Evolutionary conservation across 92 coral and sea anemone genomes (phyloP), one percentile per base, ranked within the genome.

Genomic region (Epizoanthus illoricatus): DNA sequence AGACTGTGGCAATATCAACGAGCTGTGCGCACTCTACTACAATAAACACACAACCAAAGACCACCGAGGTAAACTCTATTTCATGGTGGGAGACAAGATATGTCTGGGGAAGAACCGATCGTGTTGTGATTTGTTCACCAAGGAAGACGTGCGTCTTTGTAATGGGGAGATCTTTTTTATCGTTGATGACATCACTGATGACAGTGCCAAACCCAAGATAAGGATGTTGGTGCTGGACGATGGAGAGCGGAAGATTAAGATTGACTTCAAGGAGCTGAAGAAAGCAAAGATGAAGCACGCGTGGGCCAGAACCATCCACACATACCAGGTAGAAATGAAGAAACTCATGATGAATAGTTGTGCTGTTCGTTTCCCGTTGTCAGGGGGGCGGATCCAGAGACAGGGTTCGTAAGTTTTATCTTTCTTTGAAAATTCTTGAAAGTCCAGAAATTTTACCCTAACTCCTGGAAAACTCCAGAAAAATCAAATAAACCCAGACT

Each of bases 121-220:
- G 5, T 88, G 88, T 54, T 11, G 19, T 75, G 88, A 87, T 55
- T 72, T 39, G 19, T 20, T 57, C 13, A 60, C 33, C 40, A 1
- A n/a, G 1, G 56, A 41, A 57, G 72, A 17, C 15, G 63, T 83
- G 49, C 82, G 76, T 40, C 41, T 87, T 21, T 84, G 87, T 19
- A 87, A 87, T 64, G 90, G 90, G 55, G 90, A 87, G 28, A 84
- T 87, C 66, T 87, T 87, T 81, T 84, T 84, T 43, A 84, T 87
- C 55, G 36, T 5, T 47, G 87, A 71, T 17, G 71, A 83, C 47
- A 56, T 71, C 39, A 80, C 82, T 54, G 74, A 70, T 28, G 71
- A 69, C 18, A n/a, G 23, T 13, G 33, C 13, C 13, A 62, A 28
- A 19, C 63, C 57, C 0, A 78, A 78, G 85, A 84, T 19, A 55